A percentile compares a stretch with the other conserved stretches of the same genome.
phyloP scores from a whole-genome alignment of 2,888 invertebrate genomes.

The Cloeon dipterum region DNA sequence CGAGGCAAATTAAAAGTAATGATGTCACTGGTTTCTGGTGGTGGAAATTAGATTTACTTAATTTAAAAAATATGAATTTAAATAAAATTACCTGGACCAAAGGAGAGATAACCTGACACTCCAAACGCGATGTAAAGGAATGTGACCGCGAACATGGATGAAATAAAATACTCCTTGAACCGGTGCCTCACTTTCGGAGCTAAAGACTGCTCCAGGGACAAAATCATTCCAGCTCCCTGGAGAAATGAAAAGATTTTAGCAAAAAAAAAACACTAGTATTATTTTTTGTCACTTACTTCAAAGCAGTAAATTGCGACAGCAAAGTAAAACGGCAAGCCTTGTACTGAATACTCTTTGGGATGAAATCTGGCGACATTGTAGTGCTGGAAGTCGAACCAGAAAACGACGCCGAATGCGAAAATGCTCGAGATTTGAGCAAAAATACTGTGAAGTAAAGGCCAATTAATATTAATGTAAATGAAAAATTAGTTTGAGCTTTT shows the following conservation, averaged over 20 bases:
- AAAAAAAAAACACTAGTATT: background rate
- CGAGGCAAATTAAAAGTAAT: slow-evolving; percentile 21
- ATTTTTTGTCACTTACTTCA: slow-evolving; percentile 14
- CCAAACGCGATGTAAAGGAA: slow-evolving; percentile 20
- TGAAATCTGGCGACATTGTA: slow-evolving; percentile 14
- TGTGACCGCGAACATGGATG: slow-evolving; percentile 17
- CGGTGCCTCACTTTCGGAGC: slow-evolving; percentile 14
- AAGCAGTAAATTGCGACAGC: slow-evolving; percentile 21
- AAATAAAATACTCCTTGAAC: slow-evolving; percentile 18
- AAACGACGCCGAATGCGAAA: slow-evolving; percentile 21
- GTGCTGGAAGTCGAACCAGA: slow-evolving; percentile 23
- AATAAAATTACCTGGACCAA: slow-evolving; percentile 11
- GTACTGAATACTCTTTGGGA: slow-evolving; percentile 17
- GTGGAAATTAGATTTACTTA: background rate
- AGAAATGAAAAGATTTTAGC: slow-evolving; percentile 5
- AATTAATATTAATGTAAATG: background rate
- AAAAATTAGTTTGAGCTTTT: background rate
- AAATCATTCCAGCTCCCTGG: slow-evolving; percentile 22
- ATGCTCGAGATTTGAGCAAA: slow-evolving; percentile 21
- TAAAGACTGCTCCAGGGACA: slow-evolving; percentile 19
- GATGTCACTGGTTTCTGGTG: slow-evolving; percentile 18
- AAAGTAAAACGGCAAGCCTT: slow-evolving; percentile 20
- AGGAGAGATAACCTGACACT: slow-evolving; percentile 18
- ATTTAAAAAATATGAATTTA: background rate
- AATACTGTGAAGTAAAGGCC: slow-evolving; percentile 18